Conservation (phyloP, 2,113 vertebrate species). For the Greenwoodochromis staneri region DNA sequence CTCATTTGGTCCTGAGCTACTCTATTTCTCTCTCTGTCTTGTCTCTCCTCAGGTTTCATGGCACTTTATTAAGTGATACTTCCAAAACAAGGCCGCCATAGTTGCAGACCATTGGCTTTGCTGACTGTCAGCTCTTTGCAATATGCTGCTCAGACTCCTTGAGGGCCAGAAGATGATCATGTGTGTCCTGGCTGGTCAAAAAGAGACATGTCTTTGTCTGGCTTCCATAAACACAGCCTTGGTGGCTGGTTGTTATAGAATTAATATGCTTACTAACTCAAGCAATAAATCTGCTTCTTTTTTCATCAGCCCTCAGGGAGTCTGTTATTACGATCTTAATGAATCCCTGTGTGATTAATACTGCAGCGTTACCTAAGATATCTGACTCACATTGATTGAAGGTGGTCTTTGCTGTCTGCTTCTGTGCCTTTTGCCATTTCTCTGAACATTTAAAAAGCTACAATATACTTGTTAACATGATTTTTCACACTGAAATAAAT, state of each 20-base stretch:
- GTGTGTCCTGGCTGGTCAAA: conserved; percentile 45
- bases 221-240: conserved; percentile 37
- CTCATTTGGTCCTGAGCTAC: neutral
- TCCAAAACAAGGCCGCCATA: conserved; percentile 55
- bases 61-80: conserved; percentile 53
- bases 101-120: conserved; percentile 31
- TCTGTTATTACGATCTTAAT: conserved; percentile 37
- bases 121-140: conserved; percentile 68
- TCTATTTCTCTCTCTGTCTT: neutral
- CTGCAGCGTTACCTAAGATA: neutral
- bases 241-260: conserved; percentile 17
- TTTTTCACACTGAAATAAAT: neutral
- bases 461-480: neutral
- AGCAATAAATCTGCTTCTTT: conserved; percentile 19
- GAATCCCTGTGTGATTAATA: conserved; percentile 22
- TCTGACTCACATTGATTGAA: neutral
- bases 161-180: conserved; percentile 34
- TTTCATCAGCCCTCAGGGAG: neutral
- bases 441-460: neutral
- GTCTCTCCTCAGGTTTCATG: conserved; percentile 53
- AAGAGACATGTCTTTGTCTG: conserved; percentile 60
- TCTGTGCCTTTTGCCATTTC: neutral
- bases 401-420: neutral
- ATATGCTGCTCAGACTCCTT: conserved; percentile 46
- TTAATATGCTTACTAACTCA: conserved; percentile 30